phyloP scores from a whole-genome alignment of 2,113 vertebrate species.

The Crotalus helleri region DNA sequence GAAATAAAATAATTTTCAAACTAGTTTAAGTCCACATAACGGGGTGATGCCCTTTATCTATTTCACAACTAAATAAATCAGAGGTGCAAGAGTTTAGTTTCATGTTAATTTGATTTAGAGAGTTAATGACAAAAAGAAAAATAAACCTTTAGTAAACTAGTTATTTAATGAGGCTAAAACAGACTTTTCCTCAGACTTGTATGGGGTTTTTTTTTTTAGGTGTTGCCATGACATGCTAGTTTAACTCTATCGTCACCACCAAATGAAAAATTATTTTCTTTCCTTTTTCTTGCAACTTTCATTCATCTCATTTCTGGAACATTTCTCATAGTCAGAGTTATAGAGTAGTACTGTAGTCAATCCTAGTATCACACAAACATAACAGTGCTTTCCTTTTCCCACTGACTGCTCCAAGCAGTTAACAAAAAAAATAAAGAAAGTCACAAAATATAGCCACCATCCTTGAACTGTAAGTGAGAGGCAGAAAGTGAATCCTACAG shows the following conservation, averaged over 20 bases:
- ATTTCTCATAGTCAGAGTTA: background rate
- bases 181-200: background rate
- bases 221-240: background rate
- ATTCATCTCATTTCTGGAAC: conserved; percentile 15
- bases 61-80: too few relatives aligned
- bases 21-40: background rate
- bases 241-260: background rate
- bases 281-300: conserved; percentile 12
- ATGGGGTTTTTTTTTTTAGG: background rate
- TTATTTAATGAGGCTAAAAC: background rate
- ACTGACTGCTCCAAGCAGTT: background rate
- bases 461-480: background rate
- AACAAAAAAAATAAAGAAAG: background rate
- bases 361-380: background rate
- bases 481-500: background rate
- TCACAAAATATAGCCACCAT: background rate
- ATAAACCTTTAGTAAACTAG: background rate
- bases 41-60: too few relatives aligned
- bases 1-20: background rate
- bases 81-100: background rate
- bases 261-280: background rate
- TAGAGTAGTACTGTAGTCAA: background rate
- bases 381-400: background rate
- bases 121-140: background rate
- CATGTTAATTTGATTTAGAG: background rate